phyloP scores from a whole-genome alignment of 2,113 vertebrate species.

The Rhodinocichla rosea region DNA sequence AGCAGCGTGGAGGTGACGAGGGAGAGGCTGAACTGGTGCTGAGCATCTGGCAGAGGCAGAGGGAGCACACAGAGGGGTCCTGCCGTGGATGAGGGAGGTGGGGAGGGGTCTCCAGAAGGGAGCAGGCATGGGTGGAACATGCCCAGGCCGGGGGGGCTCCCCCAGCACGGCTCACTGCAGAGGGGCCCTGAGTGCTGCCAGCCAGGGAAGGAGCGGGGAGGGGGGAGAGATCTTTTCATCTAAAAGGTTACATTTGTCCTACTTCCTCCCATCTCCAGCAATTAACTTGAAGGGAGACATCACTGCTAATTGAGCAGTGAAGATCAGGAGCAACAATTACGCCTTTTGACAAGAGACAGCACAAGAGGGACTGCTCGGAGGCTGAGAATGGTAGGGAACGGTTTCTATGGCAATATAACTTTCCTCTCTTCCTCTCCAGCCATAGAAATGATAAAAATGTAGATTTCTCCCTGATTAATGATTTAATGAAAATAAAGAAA shows the following conservation, averaged over 20 bases:
- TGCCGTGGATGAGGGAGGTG: not conserved
- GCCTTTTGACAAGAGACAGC: conserved; percentile 75
- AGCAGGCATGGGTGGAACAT: not conserved
- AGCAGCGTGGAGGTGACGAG: accelerated
- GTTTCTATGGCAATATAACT: conserved; percentile 76
- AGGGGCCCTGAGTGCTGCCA: conserved; percentile 5
- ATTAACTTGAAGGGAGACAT: conserved; percentile 78
- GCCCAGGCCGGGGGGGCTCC: not conserved
- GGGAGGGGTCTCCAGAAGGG: not conserved
- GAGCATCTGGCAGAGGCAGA: not conserved
- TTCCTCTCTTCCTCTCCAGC: conserved; percentile 67
- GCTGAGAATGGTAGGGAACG: conserved; percentile 68
- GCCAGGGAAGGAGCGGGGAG: not conserved
- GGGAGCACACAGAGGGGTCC: not conserved
- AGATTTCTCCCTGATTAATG: conserved; percentile 66
- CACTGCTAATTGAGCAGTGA: conserved; percentile 75
- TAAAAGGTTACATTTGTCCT: conserved; percentile 77
- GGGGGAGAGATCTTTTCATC: conserved; percentile 69
- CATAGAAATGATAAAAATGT: conserved; percentile 65
- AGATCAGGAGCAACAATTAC: conserved; percentile 78
- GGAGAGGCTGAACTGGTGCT: not conserved
- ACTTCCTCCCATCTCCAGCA: conserved; percentile 75
- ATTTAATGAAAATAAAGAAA: conserved; percentile 69
- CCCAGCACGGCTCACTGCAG: not conserved
- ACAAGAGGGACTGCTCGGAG: conserved; percentile 70